These are phyloP conservation scores for Orthonyx spaldingii DNA, from an alignment of 2,113 vertebrate genomes.

Conservation along the genomic window DNA sequence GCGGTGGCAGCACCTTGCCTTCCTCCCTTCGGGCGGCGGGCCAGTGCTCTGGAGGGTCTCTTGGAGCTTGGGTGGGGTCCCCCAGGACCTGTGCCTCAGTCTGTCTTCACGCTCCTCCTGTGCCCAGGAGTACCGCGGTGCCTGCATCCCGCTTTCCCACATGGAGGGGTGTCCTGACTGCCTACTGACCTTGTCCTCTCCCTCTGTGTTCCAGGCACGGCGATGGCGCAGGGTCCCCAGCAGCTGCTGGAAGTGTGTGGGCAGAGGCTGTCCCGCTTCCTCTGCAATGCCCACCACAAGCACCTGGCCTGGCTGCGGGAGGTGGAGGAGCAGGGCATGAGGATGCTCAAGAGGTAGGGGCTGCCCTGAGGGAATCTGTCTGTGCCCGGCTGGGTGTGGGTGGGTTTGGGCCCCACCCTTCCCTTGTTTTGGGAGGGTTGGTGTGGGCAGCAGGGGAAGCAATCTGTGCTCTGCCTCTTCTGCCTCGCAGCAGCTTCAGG, in stretches of 20 bases:
- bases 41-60: accelerated
- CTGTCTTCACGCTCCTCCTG: accelerated
- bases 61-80: too few relatives aligned
- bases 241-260: slow-evolving; percentile 79
- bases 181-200: accelerated
- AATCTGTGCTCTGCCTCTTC: not conserved
- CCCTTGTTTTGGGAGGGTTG: not conserved
- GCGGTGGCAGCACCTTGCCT: too few relatives aligned
- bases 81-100: accelerated
- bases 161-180: accelerated
- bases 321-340: slow-evolving; percentile 85
- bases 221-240: slow-evolving; percentile 63
- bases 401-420: not conserved
- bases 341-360: slow-evolving; percentile 84
- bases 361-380: not conserved
- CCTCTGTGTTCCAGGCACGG: not conserved
- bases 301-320: slow-evolving; percentile 89
- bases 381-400: accelerated
- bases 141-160: too few relatives aligned
- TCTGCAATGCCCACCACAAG: slow-evolving; percentile 72
- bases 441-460: accelerated
- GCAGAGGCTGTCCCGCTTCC: slow-evolving; percentile 77
- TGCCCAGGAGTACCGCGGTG: not conserved
- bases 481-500: slow-evolving; percentile 77
- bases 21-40: accelerated